Conservation (phyloP, 1,140 invertebrate species). For the Drosophila mojavensis region DNA sequence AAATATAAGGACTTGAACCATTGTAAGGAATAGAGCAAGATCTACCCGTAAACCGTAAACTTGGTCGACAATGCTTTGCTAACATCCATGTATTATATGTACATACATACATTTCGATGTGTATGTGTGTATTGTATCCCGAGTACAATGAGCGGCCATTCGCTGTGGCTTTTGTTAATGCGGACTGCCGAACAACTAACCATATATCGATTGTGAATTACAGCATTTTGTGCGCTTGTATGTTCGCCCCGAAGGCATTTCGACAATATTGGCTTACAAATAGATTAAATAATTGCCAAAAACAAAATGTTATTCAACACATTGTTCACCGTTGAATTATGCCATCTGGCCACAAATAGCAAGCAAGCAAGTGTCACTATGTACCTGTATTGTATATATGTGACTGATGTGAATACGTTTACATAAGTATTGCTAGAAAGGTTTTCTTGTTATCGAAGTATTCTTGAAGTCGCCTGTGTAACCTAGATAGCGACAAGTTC, state of each 20-base stretch:
- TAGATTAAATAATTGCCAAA: not conserved
- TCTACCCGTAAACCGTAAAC: too few species aligned
- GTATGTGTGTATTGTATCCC: not conserved
- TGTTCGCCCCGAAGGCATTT: not conserved
- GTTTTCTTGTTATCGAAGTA: too few species aligned
- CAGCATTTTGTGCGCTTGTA: not conserved
- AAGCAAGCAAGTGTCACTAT: too few species aligned
- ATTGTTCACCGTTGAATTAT: not conserved
- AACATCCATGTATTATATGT: not conserved
- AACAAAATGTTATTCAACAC: not conserved
- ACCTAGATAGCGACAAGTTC: conserved; percentile 2
- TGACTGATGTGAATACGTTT: too few species aligned
- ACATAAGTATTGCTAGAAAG: not conserved
- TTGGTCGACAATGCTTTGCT: too few species aligned
- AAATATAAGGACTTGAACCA: too few species aligned
- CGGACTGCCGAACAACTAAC: too few species aligned
- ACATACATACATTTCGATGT: not conserved
- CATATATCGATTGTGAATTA: too few species aligned
- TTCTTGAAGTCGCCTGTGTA: not conserved
- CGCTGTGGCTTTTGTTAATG: too few species aligned
- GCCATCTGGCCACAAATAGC: not conserved
- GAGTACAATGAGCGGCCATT: not conserved
- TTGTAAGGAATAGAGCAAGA: too few species aligned
- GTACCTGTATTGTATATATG: too few species aligned
- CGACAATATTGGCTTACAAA: conserved; percentile 5